Conservation (phyloP, 2,888 invertebrate genomes). For the Diarsia brunnea region DNA sequence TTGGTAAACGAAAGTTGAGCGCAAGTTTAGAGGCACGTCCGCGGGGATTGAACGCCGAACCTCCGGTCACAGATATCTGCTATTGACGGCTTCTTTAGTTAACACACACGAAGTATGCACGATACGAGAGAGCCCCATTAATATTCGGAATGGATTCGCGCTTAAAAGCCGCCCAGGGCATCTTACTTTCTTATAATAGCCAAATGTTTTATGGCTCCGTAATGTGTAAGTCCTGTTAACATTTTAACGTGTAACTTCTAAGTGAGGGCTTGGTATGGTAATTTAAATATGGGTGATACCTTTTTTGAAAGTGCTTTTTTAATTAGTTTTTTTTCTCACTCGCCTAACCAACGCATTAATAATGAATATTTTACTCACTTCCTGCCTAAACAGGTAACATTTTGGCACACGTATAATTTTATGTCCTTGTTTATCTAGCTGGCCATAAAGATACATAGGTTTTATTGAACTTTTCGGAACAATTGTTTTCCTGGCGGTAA, state of each 20-base stretch:
- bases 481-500: not conserved
- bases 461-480: not conserved
- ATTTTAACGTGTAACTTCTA: slow-evolving; percentile 41
- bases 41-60: slow-evolving; percentile 45
- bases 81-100: slow-evolving; percentile 62
- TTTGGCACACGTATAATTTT: not conserved
- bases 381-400: not conserved
- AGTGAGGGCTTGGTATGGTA: slow-evolving; percentile 15
- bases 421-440: not conserved
- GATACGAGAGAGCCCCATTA: slow-evolving; percentile 60
- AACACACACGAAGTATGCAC: slow-evolving; percentile 41
- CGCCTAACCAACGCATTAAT: not conserved
- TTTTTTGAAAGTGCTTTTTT: slow-evolving; percentile 23
- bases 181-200: slow-evolving; percentile 62
- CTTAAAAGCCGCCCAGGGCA: slow-evolving; percentile 65
- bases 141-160: slow-evolving; percentile 69
- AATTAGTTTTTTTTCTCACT: slow-evolving; percentile 15
- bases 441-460: not conserved
- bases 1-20: slow-evolving; percentile 32
- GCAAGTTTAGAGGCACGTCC: slow-evolving; percentile 49
- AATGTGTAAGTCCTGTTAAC: slow-evolving; percentile 45
- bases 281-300: slow-evolving; percentile 29
- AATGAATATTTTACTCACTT: slow-evolving; percentile 1
- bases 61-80: slow-evolving; percentile 58
- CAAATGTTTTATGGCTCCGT: slow-evolving; percentile 55